A percentile compares a stretch with the other conserved stretches of the same genome.
Conservation (phyloP, 2,113 vertebrate species). For the Elanus axillaris region DNA sequence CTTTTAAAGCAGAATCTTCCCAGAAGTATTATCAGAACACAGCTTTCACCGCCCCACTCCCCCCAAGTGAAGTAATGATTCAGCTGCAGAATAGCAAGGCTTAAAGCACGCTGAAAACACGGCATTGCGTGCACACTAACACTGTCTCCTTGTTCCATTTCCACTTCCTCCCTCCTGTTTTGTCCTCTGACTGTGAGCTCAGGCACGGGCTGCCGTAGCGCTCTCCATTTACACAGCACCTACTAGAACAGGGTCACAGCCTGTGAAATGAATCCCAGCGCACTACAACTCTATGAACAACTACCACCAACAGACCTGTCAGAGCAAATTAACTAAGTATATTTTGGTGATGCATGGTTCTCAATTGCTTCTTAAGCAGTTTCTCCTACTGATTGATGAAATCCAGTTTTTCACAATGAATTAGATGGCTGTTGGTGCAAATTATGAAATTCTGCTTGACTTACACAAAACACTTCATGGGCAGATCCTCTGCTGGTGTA, state of each 20-base stretch:
- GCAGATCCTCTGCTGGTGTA: background rate
- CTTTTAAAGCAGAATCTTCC: background rate
- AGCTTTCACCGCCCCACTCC: background rate
- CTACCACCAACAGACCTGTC: background rate
- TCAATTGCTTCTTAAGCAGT: background rate
- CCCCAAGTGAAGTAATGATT: background rate
- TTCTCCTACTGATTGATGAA: background rate
- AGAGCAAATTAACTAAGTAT: background rate
- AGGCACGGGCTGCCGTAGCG: background rate
- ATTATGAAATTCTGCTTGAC: background rate
- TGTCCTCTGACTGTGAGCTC: background rate
- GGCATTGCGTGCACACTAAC: background rate
- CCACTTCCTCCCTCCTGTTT: background rate
- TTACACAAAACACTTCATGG: background rate
- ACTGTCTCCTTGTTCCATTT: background rate
- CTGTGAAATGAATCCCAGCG: background rate
- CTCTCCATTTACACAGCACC: background rate
- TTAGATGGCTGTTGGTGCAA: background rate
- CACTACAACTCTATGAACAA: background rate
- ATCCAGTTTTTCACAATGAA: background rate
- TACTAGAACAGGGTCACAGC: background rate
- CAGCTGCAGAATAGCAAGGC: background rate
- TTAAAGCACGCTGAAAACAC: background rate
- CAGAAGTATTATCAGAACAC: background rate
- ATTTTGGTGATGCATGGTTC: background rate